Base-by-base conservation (phyloP, 2,113 vertebrate genomes). In the Micronisus gabar region DNA sequence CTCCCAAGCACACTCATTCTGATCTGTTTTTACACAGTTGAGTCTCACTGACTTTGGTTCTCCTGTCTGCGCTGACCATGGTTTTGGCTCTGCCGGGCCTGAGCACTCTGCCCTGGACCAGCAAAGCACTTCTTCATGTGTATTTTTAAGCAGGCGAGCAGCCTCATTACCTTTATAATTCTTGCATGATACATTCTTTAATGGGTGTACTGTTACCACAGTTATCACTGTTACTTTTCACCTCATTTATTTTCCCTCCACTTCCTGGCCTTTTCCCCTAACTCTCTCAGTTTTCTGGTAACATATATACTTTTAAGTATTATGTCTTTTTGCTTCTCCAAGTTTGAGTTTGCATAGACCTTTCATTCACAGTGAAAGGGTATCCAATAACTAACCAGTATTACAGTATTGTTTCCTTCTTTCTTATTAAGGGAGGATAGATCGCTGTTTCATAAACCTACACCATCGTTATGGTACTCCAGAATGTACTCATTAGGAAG, bases 391-490 rank as follows among this genome's bases (percentile, higher is more conserved):
- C 75, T 95, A 95, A 88, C 75, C 26, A 65, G 32, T 41, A 48
- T 72, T 55, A 88, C 13, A 27, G 55, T 67, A 58, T 65, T 2
- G 0, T 58, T 87, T 70, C 48, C 26, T 83, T 89, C 55, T 36
- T 93, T 67, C 83, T 95, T 95, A 72, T 83, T 93, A 97, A 85
- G 50, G 34, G 61, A 93, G 90, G 85, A 84, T 48, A 86, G 43
- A 89, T 95, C 22, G 91, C 48, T 75, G 20, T 93, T 96, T 95
- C 94, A 97, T 86, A 95, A 91, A 93, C 71, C 34, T 75, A n/a
- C 23, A 79, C n/a, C 63, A 82, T 80, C 3, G 0, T 65, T 88
- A 79, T 41, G 52, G 50, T 40, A 43, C 45, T 90, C 55, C 56
- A 81, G 66, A 82, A 92, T 83, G 56, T 88, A 91, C 26, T 36